Percentiles rank a stretch among this genome's conserved stretches.
Conservation (phyloP, 2,797 vertebrate genomes). For the Tragelaphus eurycerus region DNA sequence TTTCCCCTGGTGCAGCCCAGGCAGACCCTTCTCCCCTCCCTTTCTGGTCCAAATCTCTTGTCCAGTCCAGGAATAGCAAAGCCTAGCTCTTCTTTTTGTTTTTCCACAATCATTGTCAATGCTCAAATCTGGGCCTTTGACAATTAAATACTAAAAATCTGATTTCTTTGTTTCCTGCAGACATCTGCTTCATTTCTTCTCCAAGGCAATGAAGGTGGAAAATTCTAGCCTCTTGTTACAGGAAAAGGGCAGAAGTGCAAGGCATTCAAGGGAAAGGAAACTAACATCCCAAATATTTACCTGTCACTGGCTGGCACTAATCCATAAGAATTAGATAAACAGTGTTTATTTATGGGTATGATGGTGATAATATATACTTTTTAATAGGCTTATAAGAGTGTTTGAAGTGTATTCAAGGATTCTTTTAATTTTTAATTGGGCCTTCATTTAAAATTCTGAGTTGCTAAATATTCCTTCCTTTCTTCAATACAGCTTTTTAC, state of each 20-base stretch:
- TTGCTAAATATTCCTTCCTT: constrained; percentile 4
- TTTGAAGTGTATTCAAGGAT: constrained; percentile 17
- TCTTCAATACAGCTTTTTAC: background rate
- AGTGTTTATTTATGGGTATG: background rate
- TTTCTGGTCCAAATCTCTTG: background rate
- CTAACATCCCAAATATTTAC: background rate
- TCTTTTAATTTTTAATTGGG: constrained; percentile 34
- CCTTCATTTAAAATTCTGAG: constrained; percentile 18
- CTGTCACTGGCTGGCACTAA: background rate
- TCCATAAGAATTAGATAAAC: background rate
- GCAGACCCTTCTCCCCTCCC: background rate
- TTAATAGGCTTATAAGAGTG: background rate
- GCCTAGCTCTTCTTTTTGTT: background rate
- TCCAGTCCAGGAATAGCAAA: background rate
- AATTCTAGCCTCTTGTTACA: background rate
- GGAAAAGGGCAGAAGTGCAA: background rate
- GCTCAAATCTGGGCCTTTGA: background rate
- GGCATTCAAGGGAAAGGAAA: background rate
- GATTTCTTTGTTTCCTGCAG: background rate
- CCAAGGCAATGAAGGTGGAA: background rate
- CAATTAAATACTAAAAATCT: background rate
- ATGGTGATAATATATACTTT: background rate
- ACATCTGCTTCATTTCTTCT: background rate
- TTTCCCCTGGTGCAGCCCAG: background rate
- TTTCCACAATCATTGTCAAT: background rate